phyloP scores from a whole-genome alignment of 2,888 invertebrate species.

The Pollenia amentaria region DNA sequence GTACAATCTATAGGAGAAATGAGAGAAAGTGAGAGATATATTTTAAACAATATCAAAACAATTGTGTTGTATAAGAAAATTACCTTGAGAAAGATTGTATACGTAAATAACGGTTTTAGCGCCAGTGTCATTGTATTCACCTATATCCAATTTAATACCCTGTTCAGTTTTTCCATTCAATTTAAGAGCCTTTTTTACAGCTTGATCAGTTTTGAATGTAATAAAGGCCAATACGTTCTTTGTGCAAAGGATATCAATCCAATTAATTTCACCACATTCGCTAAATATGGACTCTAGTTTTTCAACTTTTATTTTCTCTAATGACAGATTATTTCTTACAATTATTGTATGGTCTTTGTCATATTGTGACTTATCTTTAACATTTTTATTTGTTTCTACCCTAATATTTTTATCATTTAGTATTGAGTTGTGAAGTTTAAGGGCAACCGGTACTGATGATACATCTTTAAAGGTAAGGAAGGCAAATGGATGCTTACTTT shows the following conservation, averaged over 20 bases:
- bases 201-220: conserved; percentile 75
- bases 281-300: conserved; percentile 77
- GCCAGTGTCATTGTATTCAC: conserved; percentile 67
- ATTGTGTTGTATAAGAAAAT: neutral
- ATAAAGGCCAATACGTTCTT: conserved; percentile 77
- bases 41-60: neutral
- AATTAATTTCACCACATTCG: conserved; percentile 77
- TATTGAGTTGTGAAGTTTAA: conserved; percentile 76
- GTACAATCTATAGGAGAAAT: conserved; percentile 57
- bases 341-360: conserved; percentile 74
- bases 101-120: conserved; percentile 58
- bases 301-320: conserved; percentile 56
- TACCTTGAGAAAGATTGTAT: conserved; percentile 71
- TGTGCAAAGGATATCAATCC: conserved; percentile 77
- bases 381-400: conserved; percentile 70
- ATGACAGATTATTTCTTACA: conserved; percentile 74
- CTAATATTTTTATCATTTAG: conserved; percentile 76
- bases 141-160: conserved; percentile 76
- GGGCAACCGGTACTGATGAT: conserved; percentile 64
- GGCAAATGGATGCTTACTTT: conserved; percentile 48
- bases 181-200: conserved; percentile 75
- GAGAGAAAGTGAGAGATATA: neutral
- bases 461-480: conserved; percentile 75
- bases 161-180: conserved; percentile 76
- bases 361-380: neutral